Base-by-base conservation (phyloP, 2,797 vertebrate genomes). In the Gila robusta region DNA sequence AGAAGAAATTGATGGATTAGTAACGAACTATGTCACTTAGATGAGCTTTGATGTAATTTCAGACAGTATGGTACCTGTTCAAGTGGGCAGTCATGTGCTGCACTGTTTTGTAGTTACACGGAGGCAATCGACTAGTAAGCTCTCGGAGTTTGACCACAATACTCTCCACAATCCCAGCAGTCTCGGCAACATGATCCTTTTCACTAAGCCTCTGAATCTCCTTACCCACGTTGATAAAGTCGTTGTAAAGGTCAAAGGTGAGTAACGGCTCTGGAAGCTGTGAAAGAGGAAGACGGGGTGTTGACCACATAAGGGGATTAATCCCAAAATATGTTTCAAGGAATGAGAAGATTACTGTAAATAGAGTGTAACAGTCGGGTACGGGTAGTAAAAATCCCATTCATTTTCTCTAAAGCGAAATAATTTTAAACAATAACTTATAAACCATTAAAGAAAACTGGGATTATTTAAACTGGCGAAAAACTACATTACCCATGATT, bases 211-310 rank as follows among this genome's bases (percentile, higher is more conserved):
- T 90, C 83, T 96, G 97, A 87, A 98, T 90, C 28, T 91, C 93
- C 89, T 95, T 98, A 89, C 98, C 97, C 72, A 96, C 86, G 0
- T 81, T 59, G 14, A 98, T 96, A 89, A 98, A 97, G 44, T 96
- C 90, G 0, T 93, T 91, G 86, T 98, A 98, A 81, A 98, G 94
- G 79, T 96, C 95, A 93, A 94, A 97, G 56, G 96, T 96, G 74
- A 98, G 89, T 88, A 99, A 92, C 0, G 98, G 97, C 67, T 96
- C 96, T 0, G 97, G 96, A 56, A 99, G 97, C 98, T 99, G 86
- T 44, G 67, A 86, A 85, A 87, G 35, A 54, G n/a, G 89, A 41
- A 66, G 35, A 49, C 21, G 16, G 16, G 41, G 14, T 44, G 44
- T 82, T 62, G 59, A 28, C 62, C 28, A 7, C 62, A 66, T 66